phyloP scores from a whole-genome alignment of 2,888 invertebrate genomes.

The Elmis aenea region DNA sequence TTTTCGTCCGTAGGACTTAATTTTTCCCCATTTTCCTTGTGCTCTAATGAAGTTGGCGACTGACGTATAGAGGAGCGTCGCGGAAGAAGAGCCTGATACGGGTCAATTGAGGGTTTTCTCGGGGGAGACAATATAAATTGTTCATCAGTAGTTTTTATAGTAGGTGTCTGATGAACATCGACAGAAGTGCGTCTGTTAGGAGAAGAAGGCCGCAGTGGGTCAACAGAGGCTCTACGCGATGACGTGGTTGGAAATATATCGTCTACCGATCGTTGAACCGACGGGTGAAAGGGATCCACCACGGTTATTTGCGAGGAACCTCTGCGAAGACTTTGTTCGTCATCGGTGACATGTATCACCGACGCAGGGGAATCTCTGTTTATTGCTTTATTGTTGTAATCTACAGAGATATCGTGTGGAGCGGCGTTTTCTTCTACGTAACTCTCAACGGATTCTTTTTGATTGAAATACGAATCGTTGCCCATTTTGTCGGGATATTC shows the following conservation, averaged over 20 bases:
- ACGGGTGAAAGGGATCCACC: conserved; percentile 53
- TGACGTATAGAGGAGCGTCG: conserved; percentile 29
- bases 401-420: conserved; percentile 27
- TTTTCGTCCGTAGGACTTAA: conserved; percentile 26
- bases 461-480: conserved; percentile 22
- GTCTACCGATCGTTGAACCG: conserved; percentile 29
- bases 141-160: conserved; percentile 27
- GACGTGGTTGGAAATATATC: conserved; percentile 27
- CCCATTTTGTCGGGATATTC: conserved; percentile 16
- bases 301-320: conserved; percentile 49
- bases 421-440: conserved; percentile 44
- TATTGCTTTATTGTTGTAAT: conserved; percentile 39
- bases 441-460: conserved; percentile 49
- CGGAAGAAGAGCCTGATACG: conserved; percentile 23
- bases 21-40: conserved; percentile 20
- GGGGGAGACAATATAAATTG: conserved; percentile 24
- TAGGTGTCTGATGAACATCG: conserved; percentile 19
- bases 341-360: conserved; percentile 46
- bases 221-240: conserved; percentile 22
- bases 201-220: conserved; percentile 42
- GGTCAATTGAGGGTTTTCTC: conserved; percentile 30
- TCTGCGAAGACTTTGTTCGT: conserved; percentile 34
- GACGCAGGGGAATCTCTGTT: conserved; percentile 47
- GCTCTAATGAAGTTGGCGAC: conserved; percentile 29
- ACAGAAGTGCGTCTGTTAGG: conserved; percentile 47